Evolutionary conservation across 1,140 invertebrate genomes (phyloP), one percentile per base, ranked within the genome.

Genomic region (Saccostrea cuccullata): DNA sequence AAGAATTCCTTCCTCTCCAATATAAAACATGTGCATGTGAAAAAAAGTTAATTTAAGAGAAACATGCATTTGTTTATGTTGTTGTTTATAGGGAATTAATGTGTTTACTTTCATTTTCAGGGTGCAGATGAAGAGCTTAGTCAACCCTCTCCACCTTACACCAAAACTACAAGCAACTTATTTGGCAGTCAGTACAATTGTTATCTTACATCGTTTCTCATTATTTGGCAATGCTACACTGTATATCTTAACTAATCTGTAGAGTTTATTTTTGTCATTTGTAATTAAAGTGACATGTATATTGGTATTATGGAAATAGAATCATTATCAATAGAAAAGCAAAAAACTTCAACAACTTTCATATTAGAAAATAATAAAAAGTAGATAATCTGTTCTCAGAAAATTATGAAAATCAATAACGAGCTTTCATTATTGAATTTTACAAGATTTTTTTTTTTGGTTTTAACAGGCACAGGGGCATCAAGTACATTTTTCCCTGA

Each of bases 91-190:
- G n/a, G n/a, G n/a, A n/a, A n/a, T 60, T 20, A 60, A 4, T 15
- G 15, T 60, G 58, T 60, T 20, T 20, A 60, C 20, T 60, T 60
- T 30, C 15, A 23, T 85, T 85, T 88, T 9, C 20, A 88, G 87
- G 84, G 70, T 12, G 36, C 73, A 17, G 89, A 89, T 55, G 89
- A 89, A 86, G 89, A 89, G 8, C 70, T 89, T 17, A 87, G 86
- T 82, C 89, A 89, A n/a, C 89, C 89, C 36, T 89, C 89, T 56
- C 89, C 89, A 30, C 85, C 55, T 17, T 85, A 86, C 55, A 73
- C 84, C 30, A 87, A 84, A 23, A 70, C 83, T 55, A 60, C 83
- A 6, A 85, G 67, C 12, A 88, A 86, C 83, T 40, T 89, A 20
- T 89, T 89, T 87, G 86, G 89, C 73, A 85, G 89, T 89, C 85